These are phyloP conservation scores for Rattus rattus DNA, from an alignment of 2,113 vertebrate species.

Conservation along the genomic window DNA sequence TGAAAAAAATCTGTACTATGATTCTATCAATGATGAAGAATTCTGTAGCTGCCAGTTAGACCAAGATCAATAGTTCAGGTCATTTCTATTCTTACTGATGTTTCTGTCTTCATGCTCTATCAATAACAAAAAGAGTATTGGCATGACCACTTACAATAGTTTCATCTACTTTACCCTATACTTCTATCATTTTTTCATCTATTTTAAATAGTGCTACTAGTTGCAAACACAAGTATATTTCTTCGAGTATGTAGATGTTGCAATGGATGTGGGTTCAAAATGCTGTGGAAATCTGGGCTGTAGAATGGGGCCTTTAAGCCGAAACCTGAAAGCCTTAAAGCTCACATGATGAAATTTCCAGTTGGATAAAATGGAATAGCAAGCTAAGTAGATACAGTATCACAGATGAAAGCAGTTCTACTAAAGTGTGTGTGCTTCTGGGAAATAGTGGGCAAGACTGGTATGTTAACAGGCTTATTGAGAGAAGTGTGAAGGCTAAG, in stretches of 20 bases:
- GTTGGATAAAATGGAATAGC: background rate
- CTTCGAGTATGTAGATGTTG: background rate
- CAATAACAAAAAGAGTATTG: background rate
- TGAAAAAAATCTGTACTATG: background rate
- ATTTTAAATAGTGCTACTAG: background rate
- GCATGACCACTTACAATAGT: background rate
- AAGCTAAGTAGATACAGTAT: background rate
- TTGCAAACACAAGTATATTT: background rate
- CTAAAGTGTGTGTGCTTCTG: background rate
- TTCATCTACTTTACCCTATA: background rate
- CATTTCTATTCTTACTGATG: background rate
- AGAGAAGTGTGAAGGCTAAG: background rate
- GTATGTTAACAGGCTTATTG: background rate
- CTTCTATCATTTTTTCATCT: background rate
- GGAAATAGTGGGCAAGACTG: background rate
- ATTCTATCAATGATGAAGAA: background rate
- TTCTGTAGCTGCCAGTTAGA: background rate
- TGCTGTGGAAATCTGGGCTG: background rate
- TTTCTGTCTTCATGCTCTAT: background rate
- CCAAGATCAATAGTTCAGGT: background rate
- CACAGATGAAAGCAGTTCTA: background rate
- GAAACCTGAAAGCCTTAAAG: background rate
- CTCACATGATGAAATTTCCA: background rate
- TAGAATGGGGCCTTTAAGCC: background rate
- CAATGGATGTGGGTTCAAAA: background rate